Base-by-base conservation (phyloP, 1,140 invertebrate species). In the Nephila pilipes region DNA sequence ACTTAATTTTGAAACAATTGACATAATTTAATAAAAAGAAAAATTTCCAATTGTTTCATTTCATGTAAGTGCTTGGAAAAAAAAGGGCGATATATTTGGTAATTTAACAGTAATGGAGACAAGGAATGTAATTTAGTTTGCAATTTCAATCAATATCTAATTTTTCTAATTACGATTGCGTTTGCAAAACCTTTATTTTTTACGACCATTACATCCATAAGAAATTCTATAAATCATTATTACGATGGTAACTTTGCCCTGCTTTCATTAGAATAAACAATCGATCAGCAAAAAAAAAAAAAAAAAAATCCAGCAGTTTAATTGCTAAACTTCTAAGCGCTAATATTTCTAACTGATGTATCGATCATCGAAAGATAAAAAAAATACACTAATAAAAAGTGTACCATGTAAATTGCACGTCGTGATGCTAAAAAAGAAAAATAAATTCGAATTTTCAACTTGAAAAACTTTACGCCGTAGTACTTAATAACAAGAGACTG, bases 341-440 rank as follows among this genome's bases (percentile, higher is more conserved):
- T 75, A 75, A 32, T 75, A 75, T 75, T 75, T 75, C 63, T 75
- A 32, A 75, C 69, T 75, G 69, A 75, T 75, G 69, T 75, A 75
- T 75, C 32, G 69, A 75, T 75, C 69, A 16, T 32, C 29, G 16
- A 29, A 36, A 32, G 1, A 18, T 18, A 32, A 75, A 16, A 29
- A 25, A 20, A 20, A 12, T 6, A 14, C 32, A 75, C 32, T 46
- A 46, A 46, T 46, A 46, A 75, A 75, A 65, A 65, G 29, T 36
- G 29, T 32, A 75, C 69, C 69, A 29, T 75, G 25, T 75, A 75
- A 75, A 75, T 75, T 75, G 14, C 29, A 75, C 29, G 29, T 75
- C 69, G 69, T 75, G 69, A 75, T 75, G 29, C 16, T 16, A 75
- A 75, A 18, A 75, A 36, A 75, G 18, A 32, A 75, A 75, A 75